phyloP scores from a whole-genome alignment of 1,140 invertebrate genomes.

The Globodera rostochiensis region DNA sequence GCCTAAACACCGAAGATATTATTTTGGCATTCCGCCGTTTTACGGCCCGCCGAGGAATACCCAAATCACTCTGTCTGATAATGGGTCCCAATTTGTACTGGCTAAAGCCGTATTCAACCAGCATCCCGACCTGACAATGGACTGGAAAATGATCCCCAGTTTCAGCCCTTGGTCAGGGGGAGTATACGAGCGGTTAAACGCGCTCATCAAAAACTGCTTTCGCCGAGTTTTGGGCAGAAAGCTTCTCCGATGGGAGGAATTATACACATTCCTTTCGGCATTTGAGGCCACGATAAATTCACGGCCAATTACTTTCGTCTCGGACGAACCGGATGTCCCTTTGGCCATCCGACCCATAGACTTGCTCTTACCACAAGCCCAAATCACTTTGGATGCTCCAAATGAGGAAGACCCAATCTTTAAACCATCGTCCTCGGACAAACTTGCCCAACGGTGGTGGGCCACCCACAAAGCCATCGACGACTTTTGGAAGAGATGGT shows the following conservation, averaged over 20 bases:
- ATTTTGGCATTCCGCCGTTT: background rate
- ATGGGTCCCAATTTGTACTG: background rate
- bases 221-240: background rate
- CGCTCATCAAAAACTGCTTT: background rate
- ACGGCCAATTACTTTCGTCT: slow-evolving; percentile 7
- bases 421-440: background rate
- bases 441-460: background rate
- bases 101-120: background rate
- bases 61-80: background rate
- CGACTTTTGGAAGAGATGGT: background rate
- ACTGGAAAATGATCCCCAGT: background rate
- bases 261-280: background rate
- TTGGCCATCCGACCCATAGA: slow-evolving; percentile 2
- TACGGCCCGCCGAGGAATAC: background rate
- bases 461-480: background rate
- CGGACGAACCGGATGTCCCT: background rate
- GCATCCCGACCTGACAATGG: background rate
- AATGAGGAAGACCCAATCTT: background rate
- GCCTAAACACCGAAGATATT: background rate
- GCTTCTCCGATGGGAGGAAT: slow-evolving; percentile 3
- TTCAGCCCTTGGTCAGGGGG: slow-evolving; percentile 4
- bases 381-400: background rate
- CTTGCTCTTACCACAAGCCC: background rate
- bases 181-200: background rate
- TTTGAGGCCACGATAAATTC: background rate